phyloP scores from a whole-genome alignment of 1,140 invertebrate genomes.

The Drosophila sproati region DNA sequence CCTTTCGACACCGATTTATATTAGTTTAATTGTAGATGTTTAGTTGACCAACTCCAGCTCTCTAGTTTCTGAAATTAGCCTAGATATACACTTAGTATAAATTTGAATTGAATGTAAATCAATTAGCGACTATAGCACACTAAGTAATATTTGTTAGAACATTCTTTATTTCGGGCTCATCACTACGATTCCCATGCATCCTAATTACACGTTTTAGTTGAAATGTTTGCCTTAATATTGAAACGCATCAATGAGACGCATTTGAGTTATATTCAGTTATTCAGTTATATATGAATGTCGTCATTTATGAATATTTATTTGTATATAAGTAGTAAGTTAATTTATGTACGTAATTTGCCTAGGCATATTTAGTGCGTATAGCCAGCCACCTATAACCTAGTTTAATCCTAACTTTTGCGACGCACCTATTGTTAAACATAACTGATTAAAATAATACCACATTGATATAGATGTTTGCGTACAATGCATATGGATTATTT shows the following conservation, averaged over 20 bases:
- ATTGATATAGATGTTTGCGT: slow-evolving; percentile 19
- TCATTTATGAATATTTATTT: slow-evolving; percentile 71
- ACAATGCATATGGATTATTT: slow-evolving; percentile 44
- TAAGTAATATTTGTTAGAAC: slow-evolving; percentile 17
- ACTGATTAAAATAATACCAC: slow-evolving; percentile 52
- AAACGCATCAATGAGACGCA: slow-evolving; percentile 34
- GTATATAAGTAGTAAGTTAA: slow-evolving; percentile 56
- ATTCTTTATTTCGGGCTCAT: slow-evolving; percentile 13
- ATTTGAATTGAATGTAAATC: slow-evolving; percentile 20
- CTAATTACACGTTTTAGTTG: slow-evolving; percentile 39
- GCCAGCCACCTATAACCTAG: slow-evolving; percentile 52
- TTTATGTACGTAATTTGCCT: slow-evolving; percentile 21
- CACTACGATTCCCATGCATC: slow-evolving; percentile 3
- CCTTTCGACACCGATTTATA: slow-evolving; percentile 77
- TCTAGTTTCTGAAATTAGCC: slow-evolving; percentile 32
- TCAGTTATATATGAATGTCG: slow-evolving; percentile 16
- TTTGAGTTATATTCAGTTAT: too few relatives aligned
- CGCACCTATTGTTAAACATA: slow-evolving; percentile 59
- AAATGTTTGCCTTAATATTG: slow-evolving; percentile 49
- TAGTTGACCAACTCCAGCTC: slow-evolving; percentile 34
- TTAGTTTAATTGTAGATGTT: slow-evolving; percentile 38
- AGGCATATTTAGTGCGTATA: slow-evolving; percentile 27
- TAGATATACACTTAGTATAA: slow-evolving; percentile 34
- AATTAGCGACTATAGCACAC: slow-evolving; percentile 8
- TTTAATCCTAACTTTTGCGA: slow-evolving; percentile 33